A percentile compares a stretch with the other conserved stretches of the same genome.
phyloP scores from a whole-genome alignment of 2,888 invertebrate genomes.

The Drosophila emarginata region DNA sequence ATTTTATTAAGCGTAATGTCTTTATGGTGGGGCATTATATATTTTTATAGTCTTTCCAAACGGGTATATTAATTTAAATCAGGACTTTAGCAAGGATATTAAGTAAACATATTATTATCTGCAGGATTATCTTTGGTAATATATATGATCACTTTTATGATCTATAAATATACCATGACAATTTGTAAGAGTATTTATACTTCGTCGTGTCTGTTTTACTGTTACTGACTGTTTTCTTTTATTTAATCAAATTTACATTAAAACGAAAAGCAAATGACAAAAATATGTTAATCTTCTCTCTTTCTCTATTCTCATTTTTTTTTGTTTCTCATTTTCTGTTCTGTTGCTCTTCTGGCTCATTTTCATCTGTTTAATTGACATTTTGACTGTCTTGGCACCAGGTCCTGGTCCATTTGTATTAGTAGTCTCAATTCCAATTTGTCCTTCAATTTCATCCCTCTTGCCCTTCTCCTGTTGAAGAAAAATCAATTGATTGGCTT shows the following conservation, averaged over 20 bases:
- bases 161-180: too few species aligned
- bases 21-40: conserved; percentile 64
- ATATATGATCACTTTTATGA: too few species aligned
- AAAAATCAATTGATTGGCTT: conserved; percentile 69
- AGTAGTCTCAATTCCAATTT: conserved; percentile 14
- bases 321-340: conserved; percentile 21
- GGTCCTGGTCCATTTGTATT: conserved; percentile 39
- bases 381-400: conserved; percentile 48
- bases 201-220: background rate
- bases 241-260: conserved; percentile 2
- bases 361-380: conserved; percentile 60
- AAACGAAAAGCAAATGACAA: conserved; percentile 40
- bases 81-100: background rate
- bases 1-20: conserved; percentile 80
- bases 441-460: conserved; percentile 16
- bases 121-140: background rate
- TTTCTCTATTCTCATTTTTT: background rate
- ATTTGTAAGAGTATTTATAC: background rate
- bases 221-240: background rate
- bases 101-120: background rate
- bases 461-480: background rate
- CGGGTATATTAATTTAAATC: background rate
- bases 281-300: conserved; percentile 31
- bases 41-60: background rate
- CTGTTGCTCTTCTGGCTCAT: conserved; percentile 11